Percentiles rank a stretch among this genome's conserved stretches.
Evolutionary conservation across 2,113 vertebrate genomes (phyloP).

Genomic region (Oreochromis spilurus): DNA sequence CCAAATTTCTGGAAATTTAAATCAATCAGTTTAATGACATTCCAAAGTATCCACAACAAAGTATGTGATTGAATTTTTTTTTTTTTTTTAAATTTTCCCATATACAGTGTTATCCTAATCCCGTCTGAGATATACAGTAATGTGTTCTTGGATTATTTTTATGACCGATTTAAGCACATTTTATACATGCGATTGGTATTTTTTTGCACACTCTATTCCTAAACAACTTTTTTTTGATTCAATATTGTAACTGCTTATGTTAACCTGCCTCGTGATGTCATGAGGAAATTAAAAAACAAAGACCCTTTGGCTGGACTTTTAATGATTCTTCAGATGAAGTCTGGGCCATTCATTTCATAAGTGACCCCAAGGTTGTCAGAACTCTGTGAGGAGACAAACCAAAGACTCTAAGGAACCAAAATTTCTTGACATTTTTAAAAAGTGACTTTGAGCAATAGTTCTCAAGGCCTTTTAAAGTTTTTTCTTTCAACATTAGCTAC

Average conservation of each 20-base stretch:
- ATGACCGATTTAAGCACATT: background rate
- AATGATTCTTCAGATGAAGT: constrained; percentile 41
- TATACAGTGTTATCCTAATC: background rate
- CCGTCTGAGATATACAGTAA: background rate
- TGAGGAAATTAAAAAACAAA: constrained; percentile 18
- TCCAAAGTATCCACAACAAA: background rate
- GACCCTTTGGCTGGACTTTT: constrained; percentile 34
- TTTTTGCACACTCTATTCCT: background rate
- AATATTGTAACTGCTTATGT: background rate
- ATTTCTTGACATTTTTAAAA: background rate
- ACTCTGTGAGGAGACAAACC: constrained; percentile 6
- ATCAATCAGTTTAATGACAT: background rate
- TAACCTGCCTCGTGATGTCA: constrained; percentile 1
- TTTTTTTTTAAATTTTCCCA: background rate
- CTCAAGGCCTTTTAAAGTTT: background rate
- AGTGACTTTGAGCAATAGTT: background rate
- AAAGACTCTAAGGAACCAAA: background rate
- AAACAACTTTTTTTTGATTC: background rate
- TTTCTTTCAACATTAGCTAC: background rate
- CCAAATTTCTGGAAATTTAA: background rate
- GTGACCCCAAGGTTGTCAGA: constrained; percentile 22
- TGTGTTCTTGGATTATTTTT: background rate
- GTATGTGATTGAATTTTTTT: background rate
- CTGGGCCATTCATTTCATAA: constrained; percentile 3
- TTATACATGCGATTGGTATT: background rate